phyloP scores from a whole-genome alignment of 2,113 vertebrate genomes.

The Centropus unirufus region DNA sequence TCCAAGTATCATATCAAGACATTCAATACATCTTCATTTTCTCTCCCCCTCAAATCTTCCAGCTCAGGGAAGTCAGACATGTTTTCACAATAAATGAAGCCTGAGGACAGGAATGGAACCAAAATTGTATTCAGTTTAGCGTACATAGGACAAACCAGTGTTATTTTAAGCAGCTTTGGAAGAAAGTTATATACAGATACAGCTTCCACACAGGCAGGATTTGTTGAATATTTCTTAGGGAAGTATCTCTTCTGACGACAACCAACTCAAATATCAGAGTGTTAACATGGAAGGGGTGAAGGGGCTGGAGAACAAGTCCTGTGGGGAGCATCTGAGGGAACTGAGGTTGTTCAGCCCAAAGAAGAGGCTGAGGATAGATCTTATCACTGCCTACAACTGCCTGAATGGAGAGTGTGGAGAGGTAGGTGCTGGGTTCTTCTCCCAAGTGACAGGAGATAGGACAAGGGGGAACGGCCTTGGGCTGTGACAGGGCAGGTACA shows the following conservation, averaged over 20 bases:
- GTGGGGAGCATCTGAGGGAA: too few species aligned
- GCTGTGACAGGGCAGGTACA: too few species aligned
- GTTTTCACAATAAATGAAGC: background rate
- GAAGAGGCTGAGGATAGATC: too few species aligned
- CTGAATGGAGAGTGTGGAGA: too few species aligned
- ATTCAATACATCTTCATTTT: background rate
- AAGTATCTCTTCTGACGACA: background rate
- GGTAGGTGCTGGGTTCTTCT: too few species aligned
- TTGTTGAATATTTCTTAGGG: background rate
- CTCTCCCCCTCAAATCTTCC: background rate
- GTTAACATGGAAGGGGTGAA: background rate
- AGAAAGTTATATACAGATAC: background rate
- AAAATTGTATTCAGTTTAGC: background rate
- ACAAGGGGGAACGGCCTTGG: too few species aligned
- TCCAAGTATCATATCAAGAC: background rate
- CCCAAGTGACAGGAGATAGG: too few species aligned
- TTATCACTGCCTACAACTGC: too few species aligned
- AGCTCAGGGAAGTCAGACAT: background rate
- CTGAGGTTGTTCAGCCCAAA: too few species aligned
- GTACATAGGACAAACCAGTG: rapidly evolving
- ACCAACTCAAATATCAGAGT: background rate
- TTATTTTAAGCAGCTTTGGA: background rate
- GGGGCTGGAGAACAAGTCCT: too few species aligned
- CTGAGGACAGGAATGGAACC: background rate
- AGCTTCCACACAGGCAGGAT: background rate